Evolutionary conservation across 30 jellyfish, hydroid and myxozoan species (phyloP).

Genomic region (Nemopilema nomurai): DNA sequence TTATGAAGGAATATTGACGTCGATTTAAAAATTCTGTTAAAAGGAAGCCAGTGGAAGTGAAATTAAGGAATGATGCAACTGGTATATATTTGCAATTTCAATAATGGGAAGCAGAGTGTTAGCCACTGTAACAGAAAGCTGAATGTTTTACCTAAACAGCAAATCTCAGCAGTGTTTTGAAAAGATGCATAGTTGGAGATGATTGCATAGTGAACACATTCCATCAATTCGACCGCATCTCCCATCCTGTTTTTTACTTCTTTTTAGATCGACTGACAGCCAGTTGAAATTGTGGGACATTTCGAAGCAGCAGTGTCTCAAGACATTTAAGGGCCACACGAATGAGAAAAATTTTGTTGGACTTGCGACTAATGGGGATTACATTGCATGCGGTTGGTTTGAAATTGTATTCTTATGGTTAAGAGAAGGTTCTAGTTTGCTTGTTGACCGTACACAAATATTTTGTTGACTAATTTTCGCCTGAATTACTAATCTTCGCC

Average conservation of each 20-base stretch:
- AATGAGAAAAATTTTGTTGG: constrained; percentile 97
- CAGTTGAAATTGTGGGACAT: constrained; percentile 95
- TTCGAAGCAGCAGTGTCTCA: constrained; percentile 79
- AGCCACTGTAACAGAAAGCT: no score
- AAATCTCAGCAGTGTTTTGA: no score
- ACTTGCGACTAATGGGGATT: constrained; percentile 94
- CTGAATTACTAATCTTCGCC: background rate
- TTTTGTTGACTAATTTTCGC: background rate
- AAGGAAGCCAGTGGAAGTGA: no score
- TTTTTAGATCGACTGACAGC: constrained; percentile 89
- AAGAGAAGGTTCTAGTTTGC: background rate
- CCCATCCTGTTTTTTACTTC: background rate
- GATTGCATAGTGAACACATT: background rate
- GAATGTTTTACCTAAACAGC: no score
- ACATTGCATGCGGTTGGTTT: constrained; percentile 91
- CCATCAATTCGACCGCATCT: background rate
- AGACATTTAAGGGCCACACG: constrained; percentile 91
- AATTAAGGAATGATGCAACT: no score
- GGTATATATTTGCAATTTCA: no score
- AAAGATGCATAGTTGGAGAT: background rate
- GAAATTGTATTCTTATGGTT: background rate
- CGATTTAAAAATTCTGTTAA: no score
- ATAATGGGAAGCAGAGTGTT: no score
- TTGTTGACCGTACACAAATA: background rate
- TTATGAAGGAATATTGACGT: no score